phyloP scores from a whole-genome alignment of 2,888 invertebrate genomes.

The Acanthacorydalis orientalis region DNA sequence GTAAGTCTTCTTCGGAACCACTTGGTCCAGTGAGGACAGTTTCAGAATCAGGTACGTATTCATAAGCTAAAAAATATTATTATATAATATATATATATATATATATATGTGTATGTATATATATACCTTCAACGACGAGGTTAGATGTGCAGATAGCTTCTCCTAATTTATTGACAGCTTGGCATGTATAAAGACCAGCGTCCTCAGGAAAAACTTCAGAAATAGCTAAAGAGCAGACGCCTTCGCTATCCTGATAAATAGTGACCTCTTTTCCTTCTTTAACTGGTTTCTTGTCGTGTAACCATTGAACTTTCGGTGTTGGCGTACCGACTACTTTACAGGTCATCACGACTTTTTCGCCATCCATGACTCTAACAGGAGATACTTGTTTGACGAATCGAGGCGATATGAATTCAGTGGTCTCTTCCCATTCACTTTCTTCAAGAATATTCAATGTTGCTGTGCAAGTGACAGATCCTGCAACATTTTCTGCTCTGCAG shows the following conservation, averaged over 20 bases:
- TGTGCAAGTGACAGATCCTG: conserved; percentile 75
- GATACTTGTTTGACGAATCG: conserved; percentile 56
- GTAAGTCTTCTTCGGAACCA: conserved; percentile 68
- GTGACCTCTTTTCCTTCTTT: conserved; percentile 61
- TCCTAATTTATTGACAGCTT: conserved; percentile 69
- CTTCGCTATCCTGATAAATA: conserved; percentile 58
- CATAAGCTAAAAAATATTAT: conserved; percentile 52
- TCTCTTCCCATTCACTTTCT: conserved; percentile 36
- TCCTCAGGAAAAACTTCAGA: conserved; percentile 84
- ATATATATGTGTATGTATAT: background rate
- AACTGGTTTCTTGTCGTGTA: conserved; percentile 51
- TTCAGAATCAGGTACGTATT: conserved; percentile 79
- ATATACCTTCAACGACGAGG: conserved; percentile 65
- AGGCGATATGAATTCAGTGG: conserved; percentile 50
- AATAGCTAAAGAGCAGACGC: conserved; percentile 63
- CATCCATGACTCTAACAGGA: conserved; percentile 72
- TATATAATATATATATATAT: background rate
- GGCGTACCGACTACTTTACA: conserved; percentile 65
- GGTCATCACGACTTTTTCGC: conserved; percentile 60
- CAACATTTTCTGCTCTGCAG: conserved; percentile 78
- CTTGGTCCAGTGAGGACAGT: conserved; percentile 47
- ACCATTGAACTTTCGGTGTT: conserved; percentile 67
- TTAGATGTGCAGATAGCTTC: conserved; percentile 60
- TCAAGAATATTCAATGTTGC: conserved; percentile 50
- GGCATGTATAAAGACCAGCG: conserved; percentile 71